Evolutionary conservation across 2,113 vertebrate genomes (phyloP), one percentile per base, ranked within the genome.

Genomic region (Puntigrus tetrazona): DNA sequence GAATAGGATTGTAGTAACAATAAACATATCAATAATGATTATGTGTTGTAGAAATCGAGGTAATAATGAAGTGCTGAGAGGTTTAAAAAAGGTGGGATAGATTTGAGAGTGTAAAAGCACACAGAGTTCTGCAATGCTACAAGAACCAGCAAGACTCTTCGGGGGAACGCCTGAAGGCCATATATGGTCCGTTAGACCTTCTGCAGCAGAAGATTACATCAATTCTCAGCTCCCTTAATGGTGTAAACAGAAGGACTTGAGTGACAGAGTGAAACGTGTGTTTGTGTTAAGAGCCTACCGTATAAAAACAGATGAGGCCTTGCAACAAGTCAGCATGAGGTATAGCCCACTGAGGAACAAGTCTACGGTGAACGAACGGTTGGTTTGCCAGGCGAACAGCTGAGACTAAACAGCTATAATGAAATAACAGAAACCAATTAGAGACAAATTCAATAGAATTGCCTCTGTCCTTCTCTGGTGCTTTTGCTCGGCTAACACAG

Each of bases 361-460:
- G 65, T 70, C 29, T 41, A 85, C 61, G 43, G 31, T 59, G 59
- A 73, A 80, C 36, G 20, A 87, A 50, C 10, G 82, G 78, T 91
- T 86, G 89, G 89, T 90, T 88, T 92, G 91, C 88, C 90, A 90
- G 88, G 88, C 87, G 81, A 87, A 89, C 89, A 88, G 86, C 92
- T 91, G 91, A 91, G 88, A 90, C 90, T 87, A 92, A 93, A 89
- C 75, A 50, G 85, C 87, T 84, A 77, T 88, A 93, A 93, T 87
- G 88, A 88, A 85, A 82, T 88, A 91, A 91, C 88, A 88, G 91
- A 90, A 81, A 86, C 80, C 78, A 85, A 91, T 91, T 88, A 91
- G 67, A 78, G 65, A 55, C 81, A 85, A 87, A 87, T 80, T 41
- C 59, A 80, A 80, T 80, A 80, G 18, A 65, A 67, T 73, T 75